These are phyloP conservation scores for Coptodon rendalli DNA, from an alignment of 2,113 vertebrate genomes.

Conservation along the genomic window DNA sequence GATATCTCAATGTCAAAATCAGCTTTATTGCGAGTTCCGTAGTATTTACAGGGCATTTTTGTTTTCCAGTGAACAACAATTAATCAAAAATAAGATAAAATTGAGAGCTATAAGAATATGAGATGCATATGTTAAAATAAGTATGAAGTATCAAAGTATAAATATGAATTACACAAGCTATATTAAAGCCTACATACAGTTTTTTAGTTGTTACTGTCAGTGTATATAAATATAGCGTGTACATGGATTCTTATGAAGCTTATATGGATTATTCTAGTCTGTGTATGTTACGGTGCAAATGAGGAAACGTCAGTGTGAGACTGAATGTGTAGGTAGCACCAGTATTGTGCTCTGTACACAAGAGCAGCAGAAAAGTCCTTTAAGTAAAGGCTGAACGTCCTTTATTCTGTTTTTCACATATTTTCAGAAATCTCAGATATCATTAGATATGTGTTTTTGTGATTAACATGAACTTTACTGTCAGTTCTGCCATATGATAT, in stretches of 20 bases:
- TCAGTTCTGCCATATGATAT: not conserved
- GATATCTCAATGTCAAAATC: not conserved
- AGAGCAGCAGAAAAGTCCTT: not conserved
- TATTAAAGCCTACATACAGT: not conserved
- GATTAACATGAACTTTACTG: not conserved
- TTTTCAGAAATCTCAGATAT: not conserved
- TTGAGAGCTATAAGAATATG: not conserved
- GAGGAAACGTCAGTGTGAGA: not conserved
- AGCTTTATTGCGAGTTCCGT: rapidly evolving
- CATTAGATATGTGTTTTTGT: not conserved
- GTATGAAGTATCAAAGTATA: not conserved
- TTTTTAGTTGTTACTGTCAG: not conserved
- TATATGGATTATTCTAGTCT: not conserved
- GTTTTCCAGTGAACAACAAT: rapidly evolving
- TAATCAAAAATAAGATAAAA: not conserved
- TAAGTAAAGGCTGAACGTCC: not conserved
- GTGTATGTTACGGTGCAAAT: not conserved
- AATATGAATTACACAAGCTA: not conserved
- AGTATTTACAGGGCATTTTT: not conserved
- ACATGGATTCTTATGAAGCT: not conserved
- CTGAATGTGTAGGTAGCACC: not conserved
- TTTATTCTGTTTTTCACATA: not conserved
- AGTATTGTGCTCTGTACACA: not conserved
- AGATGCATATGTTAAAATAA: not conserved
- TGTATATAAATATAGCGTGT: not conserved